Conservation (phyloP, 2,797 vertebrate species). For the Channallabes apus region DNA sequence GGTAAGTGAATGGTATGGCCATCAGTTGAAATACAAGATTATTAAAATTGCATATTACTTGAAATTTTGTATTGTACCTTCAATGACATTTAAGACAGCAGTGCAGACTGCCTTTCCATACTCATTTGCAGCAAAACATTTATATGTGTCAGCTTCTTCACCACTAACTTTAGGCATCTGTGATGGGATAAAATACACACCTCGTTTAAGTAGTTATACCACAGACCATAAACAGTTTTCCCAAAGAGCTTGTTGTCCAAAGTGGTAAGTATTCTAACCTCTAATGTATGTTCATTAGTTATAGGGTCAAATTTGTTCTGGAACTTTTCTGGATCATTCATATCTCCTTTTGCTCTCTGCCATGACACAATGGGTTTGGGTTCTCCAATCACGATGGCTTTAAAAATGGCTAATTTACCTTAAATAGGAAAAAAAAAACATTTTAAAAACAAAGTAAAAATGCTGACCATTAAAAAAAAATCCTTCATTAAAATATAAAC, state of each 20-base stretch:
- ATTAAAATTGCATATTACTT: background rate
- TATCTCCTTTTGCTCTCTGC: slow-evolving; percentile 72
- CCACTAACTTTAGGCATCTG: slow-evolving; percentile 79
- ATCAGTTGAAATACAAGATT: background rate
- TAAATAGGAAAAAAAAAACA: slow-evolving; percentile 33
- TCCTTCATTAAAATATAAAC: background rate
- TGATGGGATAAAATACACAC: slow-evolving; percentile 36
- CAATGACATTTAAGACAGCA: slow-evolving; percentile 80
- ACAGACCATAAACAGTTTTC: background rate
- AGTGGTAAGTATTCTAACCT: slow-evolving; percentile 70
- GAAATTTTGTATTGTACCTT: slow-evolving; percentile 70
- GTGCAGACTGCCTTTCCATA: slow-evolving; percentile 84
- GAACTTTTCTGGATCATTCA: slow-evolving; percentile 76
- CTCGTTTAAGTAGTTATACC: background rate
- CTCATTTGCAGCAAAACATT: slow-evolving; percentile 81
- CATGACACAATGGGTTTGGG: slow-evolving; percentile 80
- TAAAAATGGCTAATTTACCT: slow-evolving; percentile 86
- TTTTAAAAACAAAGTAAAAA: background rate
- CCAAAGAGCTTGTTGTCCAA: background rate
- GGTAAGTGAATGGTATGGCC: background rate
- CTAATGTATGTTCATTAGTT: slow-evolving; percentile 75
- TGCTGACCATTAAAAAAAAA: background rate
- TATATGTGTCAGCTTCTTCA: slow-evolving; percentile 83
- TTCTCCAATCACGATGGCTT: slow-evolving; percentile 78
- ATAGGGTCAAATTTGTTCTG: slow-evolving; percentile 65